Percentiles rank a stretch among this genome's conserved stretches.
Evolutionary conservation across 2,888 invertebrate genomes (phyloP).

Genomic region (Standfussiana lucernea): DNA sequence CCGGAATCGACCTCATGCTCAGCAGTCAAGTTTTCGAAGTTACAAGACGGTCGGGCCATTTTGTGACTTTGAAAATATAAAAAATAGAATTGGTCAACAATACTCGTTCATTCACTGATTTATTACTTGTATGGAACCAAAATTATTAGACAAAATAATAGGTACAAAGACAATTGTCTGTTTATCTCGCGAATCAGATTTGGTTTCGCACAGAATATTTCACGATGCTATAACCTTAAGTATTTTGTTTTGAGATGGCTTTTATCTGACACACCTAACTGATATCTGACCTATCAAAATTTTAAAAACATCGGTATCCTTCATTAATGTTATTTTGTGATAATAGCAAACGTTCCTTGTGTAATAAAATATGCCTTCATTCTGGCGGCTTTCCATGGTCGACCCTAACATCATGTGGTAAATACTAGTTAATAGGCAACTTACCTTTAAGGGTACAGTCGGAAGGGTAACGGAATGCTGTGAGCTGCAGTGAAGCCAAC

Average conservation of each 20-base stretch:
- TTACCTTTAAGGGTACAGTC: constrained; percentile 33
- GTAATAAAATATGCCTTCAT: background rate
- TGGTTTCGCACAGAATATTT: background rate
- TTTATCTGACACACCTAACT: too few species aligned
- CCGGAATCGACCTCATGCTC: too few species aligned
- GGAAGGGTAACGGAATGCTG: constrained; percentile 9
- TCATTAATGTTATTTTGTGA: too few species aligned
- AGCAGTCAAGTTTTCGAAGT: too few species aligned
- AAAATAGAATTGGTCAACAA: background rate
- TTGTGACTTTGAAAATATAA: too few species aligned
- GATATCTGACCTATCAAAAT: too few species aligned
- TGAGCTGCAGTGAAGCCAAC: background rate
- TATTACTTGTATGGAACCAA: background rate
- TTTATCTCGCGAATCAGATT: too few species aligned
- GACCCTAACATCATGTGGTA: background rate
- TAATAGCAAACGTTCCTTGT: background rate
- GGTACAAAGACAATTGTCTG: background rate
- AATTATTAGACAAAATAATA: background rate
- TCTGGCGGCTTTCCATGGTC: too few species aligned
- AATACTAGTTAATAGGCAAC: background rate
- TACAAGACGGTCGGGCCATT: too few species aligned
- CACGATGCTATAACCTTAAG: too few species aligned
- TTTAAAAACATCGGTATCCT: too few species aligned
- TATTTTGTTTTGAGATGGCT: background rate
- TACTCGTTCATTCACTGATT: background rate